Evolutionary conservation across 2,888 invertebrate species (phyloP).

Genomic region (Nomada ferruginata): DNA sequence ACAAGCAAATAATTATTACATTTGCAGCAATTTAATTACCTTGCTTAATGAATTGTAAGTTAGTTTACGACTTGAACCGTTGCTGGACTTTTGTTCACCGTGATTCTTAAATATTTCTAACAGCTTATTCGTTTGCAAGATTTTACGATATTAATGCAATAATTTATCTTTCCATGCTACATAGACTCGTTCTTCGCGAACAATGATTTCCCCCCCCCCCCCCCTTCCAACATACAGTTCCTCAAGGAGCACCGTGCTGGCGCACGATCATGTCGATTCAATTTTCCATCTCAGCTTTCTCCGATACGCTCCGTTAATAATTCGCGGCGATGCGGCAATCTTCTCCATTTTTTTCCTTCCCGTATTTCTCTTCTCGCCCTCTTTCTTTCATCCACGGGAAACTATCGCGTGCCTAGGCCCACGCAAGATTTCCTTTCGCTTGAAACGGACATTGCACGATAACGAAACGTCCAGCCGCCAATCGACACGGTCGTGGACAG

Average conservation of each 20-base stretch:
- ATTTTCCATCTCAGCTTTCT: constrained; percentile 79
- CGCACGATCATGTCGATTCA: constrained; percentile 57
- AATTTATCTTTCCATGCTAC: too few relatives aligned
- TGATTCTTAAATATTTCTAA: too few relatives aligned
- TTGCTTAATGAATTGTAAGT: too few relatives aligned
- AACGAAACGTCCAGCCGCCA: constrained; percentile 3
- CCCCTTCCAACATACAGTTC: background rate
- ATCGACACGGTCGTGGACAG: background rate
- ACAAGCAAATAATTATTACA: too few relatives aligned
- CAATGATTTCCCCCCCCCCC: background rate
- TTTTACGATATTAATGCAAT: too few relatives aligned
- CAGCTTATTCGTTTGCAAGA: too few relatives aligned
- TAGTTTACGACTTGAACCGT: too few relatives aligned
- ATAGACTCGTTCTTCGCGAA: background rate
- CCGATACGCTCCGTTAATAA: constrained; percentile 82
- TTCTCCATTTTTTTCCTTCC: constrained; percentile 67
- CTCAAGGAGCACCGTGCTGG: constrained; percentile 9
- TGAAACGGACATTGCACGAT: constrained; percentile 42
- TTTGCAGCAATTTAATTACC: too few relatives aligned
- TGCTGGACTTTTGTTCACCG: too few relatives aligned
- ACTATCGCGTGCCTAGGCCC: constrained; percentile 62
- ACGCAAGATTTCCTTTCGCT: constrained; percentile 76
- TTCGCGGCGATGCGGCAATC: constrained; percentile 74
- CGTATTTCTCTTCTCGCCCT: constrained; percentile 54
- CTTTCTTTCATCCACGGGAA: constrained; percentile 67